Conservation (phyloP, 1,140 invertebrate species). For the Drosophila sp. region DNA sequence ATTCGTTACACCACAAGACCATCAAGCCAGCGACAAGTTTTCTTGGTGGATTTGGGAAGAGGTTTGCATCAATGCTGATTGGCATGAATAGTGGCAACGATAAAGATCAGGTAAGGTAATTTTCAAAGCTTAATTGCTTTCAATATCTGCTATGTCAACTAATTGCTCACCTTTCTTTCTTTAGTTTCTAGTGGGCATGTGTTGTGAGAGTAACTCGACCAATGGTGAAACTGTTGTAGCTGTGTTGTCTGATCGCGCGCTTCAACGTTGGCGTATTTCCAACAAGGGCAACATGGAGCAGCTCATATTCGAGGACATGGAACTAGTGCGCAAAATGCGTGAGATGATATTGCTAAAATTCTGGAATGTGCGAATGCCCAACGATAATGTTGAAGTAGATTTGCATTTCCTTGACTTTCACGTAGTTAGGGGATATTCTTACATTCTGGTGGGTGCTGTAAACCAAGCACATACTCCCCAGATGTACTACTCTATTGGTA, state of each 20-base stretch:
- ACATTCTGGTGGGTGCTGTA: slow-evolving; percentile 90
- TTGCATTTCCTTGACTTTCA: slow-evolving; percentile 90
- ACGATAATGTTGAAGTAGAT: slow-evolving; percentile 83
- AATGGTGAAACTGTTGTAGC: slow-evolving; percentile 60
- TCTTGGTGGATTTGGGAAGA: slow-evolving; percentile 93
- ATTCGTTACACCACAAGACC: slow-evolving; percentile 89
- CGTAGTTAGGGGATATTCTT: slow-evolving; percentile 87
- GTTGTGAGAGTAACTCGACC: slow-evolving; percentile 55
- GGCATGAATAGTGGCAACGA: slow-evolving; percentile 90
- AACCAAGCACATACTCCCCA: slow-evolving; percentile 88
- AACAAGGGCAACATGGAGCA: slow-evolving; percentile 73
- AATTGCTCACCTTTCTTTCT: background rate
- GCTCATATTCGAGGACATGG: slow-evolving; percentile 76
- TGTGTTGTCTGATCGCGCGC: slow-evolving; percentile 73
- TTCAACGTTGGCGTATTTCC: slow-evolving; percentile 77
- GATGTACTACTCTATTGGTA: slow-evolving; percentile 89
- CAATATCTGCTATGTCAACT: no score
- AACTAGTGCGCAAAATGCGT: slow-evolving; percentile 72
- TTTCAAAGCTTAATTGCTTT: background rate
- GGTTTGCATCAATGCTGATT: slow-evolving; percentile 95
- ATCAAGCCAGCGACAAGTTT: slow-evolving; percentile 93
- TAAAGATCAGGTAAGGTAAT: slow-evolving; percentile 90
- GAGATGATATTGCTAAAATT: slow-evolving; percentile 78
- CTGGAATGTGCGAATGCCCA: slow-evolving; percentile 68
- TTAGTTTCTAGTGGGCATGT: slow-evolving; percentile 73